Evolutionary conservation across 2,888 invertebrate species (phyloP).

Genomic region (Carpatolechia fugitivella): DNA sequence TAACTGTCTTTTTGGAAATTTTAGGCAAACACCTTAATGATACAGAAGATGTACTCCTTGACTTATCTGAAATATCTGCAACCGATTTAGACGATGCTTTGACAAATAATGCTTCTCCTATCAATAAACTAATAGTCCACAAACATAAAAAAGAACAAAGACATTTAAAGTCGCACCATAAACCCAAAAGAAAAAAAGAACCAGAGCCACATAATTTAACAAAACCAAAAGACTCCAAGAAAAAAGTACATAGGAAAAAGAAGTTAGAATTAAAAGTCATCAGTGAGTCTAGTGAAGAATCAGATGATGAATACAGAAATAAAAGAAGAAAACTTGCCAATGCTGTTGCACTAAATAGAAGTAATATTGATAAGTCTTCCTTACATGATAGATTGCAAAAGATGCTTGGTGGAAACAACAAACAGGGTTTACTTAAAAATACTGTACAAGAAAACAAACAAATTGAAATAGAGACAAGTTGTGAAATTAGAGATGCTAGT

Average conservation of each 20-base stretch:
- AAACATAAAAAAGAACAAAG: constrained; percentile 35
- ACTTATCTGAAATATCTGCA: constrained; percentile 57
- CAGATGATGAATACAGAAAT: constrained; percentile 66
- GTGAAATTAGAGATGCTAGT: constrained; percentile 22
- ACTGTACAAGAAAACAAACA: constrained; percentile 25
- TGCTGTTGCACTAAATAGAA: constrained; percentile 69
- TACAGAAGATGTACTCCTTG: constrained; percentile 34
- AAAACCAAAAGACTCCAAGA: constrained; percentile 45
- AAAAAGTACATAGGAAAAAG: constrained; percentile 38
- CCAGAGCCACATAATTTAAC: constrained; percentile 25
- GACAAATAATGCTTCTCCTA: constrained; percentile 25
- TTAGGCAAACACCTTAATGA: constrained; percentile 38
- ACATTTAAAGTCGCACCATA: constrained; percentile 40
- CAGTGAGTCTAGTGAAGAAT: constrained; percentile 63
- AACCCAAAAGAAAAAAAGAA: constrained; percentile 47
- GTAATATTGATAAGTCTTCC: constrained; percentile 54
- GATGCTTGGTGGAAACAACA: constrained; percentile 54
- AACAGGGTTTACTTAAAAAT: constrained; percentile 27
- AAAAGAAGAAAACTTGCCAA: constrained; percentile 74
- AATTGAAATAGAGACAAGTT: constrained; percentile 23
- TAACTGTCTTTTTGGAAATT: constrained; percentile 26
- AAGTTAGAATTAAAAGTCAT: constrained; percentile 41
- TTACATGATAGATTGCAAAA: constrained; percentile 62
- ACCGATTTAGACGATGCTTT: constrained; percentile 49
- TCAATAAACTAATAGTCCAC: constrained; percentile 7